These are phyloP conservation scores for Desmophyllum pertusum DNA, from an alignment of 92 coral and sea anemone genomes.

Conservation along the genomic window DNA sequence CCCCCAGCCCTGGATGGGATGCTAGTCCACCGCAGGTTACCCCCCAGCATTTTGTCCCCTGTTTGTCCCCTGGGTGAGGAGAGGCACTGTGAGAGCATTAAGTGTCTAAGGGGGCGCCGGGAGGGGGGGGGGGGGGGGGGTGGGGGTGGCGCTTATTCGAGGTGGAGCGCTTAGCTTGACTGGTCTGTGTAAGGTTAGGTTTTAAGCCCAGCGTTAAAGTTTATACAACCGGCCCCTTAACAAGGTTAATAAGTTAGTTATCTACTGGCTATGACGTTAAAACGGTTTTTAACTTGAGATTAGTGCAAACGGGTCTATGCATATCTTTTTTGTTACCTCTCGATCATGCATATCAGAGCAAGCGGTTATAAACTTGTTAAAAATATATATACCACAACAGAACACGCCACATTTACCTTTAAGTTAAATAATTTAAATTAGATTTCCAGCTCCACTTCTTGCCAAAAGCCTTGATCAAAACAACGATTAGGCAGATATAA, in stretches of 20 bases:
- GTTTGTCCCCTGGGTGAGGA: too few relatives aligned
- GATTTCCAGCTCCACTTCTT: constrained; percentile 93
- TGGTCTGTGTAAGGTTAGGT: neutral
- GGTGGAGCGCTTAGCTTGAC: neutral
- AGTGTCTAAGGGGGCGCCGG: too few relatives aligned
- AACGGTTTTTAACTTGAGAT: neutral
- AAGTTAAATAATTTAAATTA: constrained; percentile 77
- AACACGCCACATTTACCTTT: constrained; percentile 56
- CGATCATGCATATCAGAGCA: too few relatives aligned
- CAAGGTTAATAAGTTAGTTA: neutral
- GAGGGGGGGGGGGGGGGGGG: too few relatives aligned
- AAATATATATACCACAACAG: neutral
- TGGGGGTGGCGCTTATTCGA: neutral
- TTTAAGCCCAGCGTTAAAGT: too few relatives aligned
- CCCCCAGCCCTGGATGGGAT: too few relatives aligned
- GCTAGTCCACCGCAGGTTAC: too few relatives aligned
- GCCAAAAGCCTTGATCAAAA: constrained; percentile 92
- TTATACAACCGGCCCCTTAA: neutral
- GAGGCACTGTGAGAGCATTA: too few relatives aligned
- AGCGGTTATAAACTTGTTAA: constrained; percentile 1
- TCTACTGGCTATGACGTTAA: neutral
- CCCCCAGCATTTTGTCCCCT: too few relatives aligned
- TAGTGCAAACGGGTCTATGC: neutral
- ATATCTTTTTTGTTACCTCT: too few relatives aligned
- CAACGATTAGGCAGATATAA: constrained; percentile 86